Base-by-base conservation (phyloP, 2,888 invertebrate genomes). In the Lithophane leautieri region DNA sequence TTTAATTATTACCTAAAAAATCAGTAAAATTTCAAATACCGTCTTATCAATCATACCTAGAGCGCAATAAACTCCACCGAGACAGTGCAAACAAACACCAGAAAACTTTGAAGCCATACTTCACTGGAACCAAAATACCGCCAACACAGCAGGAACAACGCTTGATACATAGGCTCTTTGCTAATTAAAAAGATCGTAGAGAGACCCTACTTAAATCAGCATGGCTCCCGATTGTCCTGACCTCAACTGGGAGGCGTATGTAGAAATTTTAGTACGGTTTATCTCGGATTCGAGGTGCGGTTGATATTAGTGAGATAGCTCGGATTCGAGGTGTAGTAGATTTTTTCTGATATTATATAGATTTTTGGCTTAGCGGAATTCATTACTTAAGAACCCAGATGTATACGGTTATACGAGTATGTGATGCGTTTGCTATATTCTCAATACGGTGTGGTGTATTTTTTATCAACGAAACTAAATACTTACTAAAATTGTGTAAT, bases 101-200 rank as follows among this genome's bases (percentile, higher is more conserved):
- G 60, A 3, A 69, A 76, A 83, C 70, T 79, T 82, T 58, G 68
- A 34, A 58, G 50, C 68, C 63, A 75, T 72, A 68, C 81, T 76
- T 81, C 52, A 75, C 75, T n/a, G 12, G 63, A 56, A 73, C 73
- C 67, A 76, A 72, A 73, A 78, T 76, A 52, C 62, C 58, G 62
- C 75, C 63, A 80, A 77, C 70, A 68, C 78, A 65, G 66, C 60
- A 63, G 82, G 86, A 89, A 91, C 90, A 91, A 70, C 82, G 82
- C 88, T 85, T 91, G 90, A 92, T 90, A 89, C 90, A 90, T 91
- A 88, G 89, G 85, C 89, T 92, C 91, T 91, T 88, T 88, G 90
- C 93, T 94, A 94, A 94, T 94, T 94, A 94, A 94, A 94, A 94
- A 93, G 89, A 89, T 91, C 83, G 84, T 78, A 77, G 81, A 73